phyloP scores from a whole-genome alignment of 2,888 invertebrate genomes.

The Herminia tarsipennalis region DNA sequence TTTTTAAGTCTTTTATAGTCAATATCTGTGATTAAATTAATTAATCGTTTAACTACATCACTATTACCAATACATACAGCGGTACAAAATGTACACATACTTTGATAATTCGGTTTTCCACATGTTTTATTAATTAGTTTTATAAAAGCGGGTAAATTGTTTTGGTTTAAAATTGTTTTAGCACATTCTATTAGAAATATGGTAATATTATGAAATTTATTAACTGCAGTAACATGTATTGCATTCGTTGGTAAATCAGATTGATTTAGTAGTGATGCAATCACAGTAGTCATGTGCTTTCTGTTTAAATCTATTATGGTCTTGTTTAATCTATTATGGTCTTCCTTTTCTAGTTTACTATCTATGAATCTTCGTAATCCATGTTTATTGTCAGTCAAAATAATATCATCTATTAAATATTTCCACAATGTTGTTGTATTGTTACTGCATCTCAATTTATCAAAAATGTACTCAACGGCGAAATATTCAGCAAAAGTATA shows the following conservation, averaged over 20 bases:
- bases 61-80: neutral
- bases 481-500: slow-evolving; percentile 34
- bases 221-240: slow-evolving; percentile 14
- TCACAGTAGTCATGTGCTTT: no score
- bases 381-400: neutral
- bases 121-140: no score
- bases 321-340: no score
- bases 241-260: no score
- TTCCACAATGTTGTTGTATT: slow-evolving; percentile 9
- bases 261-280: no score
- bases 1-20: neutral
- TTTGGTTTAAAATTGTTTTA: neutral
- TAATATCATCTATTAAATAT: slow-evolving; percentile 15
- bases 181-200: neutral
- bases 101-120: no score
- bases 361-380: slow-evolving; percentile 15
- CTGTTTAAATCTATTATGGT: no score
- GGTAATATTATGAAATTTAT: neutral
- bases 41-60: neutral
- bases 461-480: slow-evolving; percentile 23
- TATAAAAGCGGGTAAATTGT: neutral
- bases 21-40: neutral
- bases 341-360: slow-evolving; percentile 10
- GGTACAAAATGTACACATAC: neutral
- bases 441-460: slow-evolving; percentile 7